Percentiles rank a stretch among this genome's conserved stretches.
phyloP scores from a whole-genome alignment of 2,888 invertebrate species.

The Biston betularia region DNA sequence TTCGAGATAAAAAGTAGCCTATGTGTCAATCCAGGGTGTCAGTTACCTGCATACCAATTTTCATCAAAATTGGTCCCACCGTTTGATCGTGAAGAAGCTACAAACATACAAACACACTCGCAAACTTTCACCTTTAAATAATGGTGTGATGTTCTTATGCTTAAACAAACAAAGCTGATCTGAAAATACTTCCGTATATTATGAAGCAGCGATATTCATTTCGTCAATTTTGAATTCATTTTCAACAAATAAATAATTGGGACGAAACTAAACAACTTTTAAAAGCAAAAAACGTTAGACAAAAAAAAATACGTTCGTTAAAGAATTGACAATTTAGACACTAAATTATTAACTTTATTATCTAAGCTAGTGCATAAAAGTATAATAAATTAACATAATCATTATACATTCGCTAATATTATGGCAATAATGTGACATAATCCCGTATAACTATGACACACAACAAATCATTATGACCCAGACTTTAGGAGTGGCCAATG shows the following conservation, averaged over 20 bases:
- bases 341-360: neutral
- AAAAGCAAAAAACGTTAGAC: neutral
- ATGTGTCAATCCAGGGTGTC: too few species aligned
- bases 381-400: slow-evolving; percentile 11
- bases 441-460: neutral
- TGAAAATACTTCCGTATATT: too few species aligned
- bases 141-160: too few species aligned
- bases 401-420: slow-evolving; percentile 6
- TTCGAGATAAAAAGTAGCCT: too few species aligned
- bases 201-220: too few species aligned
- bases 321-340: neutral
- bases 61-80: too few species aligned
- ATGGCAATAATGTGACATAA: slow-evolving; percentile 19
- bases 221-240: too few species aligned
- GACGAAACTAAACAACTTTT: neutral
- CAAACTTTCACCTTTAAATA: too few species aligned
- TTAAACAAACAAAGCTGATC: too few species aligned
- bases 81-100: too few species aligned
- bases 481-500: slow-evolving; percentile 42
- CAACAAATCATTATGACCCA: slow-evolving; percentile 20
- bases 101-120: too few species aligned
- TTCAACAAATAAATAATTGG: neutral
- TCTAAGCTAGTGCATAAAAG: slow-evolving; percentile 9
- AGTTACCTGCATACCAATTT: too few species aligned
- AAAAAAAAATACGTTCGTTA: neutral